Evolutionary conservation across 2,113 vertebrate genomes (phyloP), one percentile per base, ranked within the genome.

Genomic region (Physeter macrocephalus): DNA sequence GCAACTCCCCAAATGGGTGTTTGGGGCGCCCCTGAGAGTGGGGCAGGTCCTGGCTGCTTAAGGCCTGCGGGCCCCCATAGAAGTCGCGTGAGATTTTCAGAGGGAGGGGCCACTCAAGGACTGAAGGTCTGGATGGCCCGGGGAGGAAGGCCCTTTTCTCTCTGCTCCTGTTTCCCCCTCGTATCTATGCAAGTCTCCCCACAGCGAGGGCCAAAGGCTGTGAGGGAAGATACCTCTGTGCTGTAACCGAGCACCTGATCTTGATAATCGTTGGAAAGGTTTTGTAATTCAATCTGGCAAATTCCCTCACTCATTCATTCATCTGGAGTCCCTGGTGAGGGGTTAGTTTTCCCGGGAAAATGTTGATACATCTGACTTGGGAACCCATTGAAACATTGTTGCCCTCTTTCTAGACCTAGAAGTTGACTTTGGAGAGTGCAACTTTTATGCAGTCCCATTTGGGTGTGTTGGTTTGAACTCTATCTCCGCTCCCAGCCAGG

Each of bases 401-500:
- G 54, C 52, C 77, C 46, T 88, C 71, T 21, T 84, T 69, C 59
- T 69, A 66, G 72, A 80, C 39, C 12, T 41, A 64, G 66, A 87
- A 78, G 88, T 96, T 96, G 90, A 52, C 92, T 97, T 97, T 78
- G 92, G 75, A 88, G 94, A 97, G 88, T 86, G 62, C 83, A 95
- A 71, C 94, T 97, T 94, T 64, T 52, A 36, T 20, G 46, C 82
- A 5, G 69, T 75, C 52, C 84, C 36, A 2, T 83, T 93, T 94
- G 98, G 97, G 97, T 92, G 97, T 97, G 95, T 95, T 94, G 59
- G 83, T 71, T 87, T 61, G 36, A 80, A 46, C 88, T 92, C 46
- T 96, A 92, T 97, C 97, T 96, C 74, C 83, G 49, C 36, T 96
- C 64, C 59, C 90, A 88, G 92, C 57, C 67, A 49, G 96, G 91